Evolutionary conservation across 2,797 vertebrate genomes (phyloP), one percentile per base, ranked within the genome.

Genomic region (Chaenodraco wilsoni): DNA sequence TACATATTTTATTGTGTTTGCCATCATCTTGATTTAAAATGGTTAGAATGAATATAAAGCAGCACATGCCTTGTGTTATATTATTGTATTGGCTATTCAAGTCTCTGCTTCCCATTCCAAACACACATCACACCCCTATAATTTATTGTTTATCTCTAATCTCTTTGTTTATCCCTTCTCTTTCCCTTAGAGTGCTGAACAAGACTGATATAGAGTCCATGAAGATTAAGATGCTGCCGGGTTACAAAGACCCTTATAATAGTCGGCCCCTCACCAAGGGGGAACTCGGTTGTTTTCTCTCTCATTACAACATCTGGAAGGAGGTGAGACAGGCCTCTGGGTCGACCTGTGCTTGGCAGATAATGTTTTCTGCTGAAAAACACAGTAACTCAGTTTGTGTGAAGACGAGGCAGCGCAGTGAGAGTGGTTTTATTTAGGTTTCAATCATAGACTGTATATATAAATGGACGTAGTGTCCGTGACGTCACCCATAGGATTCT

Each of bases 211-310:
- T 98, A 31, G 88, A 96, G n/a, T 82, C 91, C 1, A 88, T 97
- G 93, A 96, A 95, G 45, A 96, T 98, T 81, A 94, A 94, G 79
- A 98, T 98, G 97, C 91, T 98, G 64, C 96, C 97, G 0, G 96
- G 96, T 11, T 98, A 98, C 89, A 95, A 93, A 77, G 96, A 98
- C 87, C 97, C 97, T 4, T 98, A 98, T 90, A 96, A 97, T 0
- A 96, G 96, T 3, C 94, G 97, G 23, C 95, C 97, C 3, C 95
- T 98, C 62, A 97, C 97, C 52, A 96, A 95, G 78, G 97, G 97
- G 9, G 97, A 98, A 85, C 91, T 98, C 80, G 97, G 97, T n/a
- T 98, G 96, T 89, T 98, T 98, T 86, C 96, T 98, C 55, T 98
- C 97, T 81, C 97, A 98, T 91, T 96, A 96, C 84, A 95, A 94